These are phyloP conservation scores for Atlantisia rogersi DNA, from an alignment of 2,113 vertebrate genomes.

Conservation along the genomic window DNA sequence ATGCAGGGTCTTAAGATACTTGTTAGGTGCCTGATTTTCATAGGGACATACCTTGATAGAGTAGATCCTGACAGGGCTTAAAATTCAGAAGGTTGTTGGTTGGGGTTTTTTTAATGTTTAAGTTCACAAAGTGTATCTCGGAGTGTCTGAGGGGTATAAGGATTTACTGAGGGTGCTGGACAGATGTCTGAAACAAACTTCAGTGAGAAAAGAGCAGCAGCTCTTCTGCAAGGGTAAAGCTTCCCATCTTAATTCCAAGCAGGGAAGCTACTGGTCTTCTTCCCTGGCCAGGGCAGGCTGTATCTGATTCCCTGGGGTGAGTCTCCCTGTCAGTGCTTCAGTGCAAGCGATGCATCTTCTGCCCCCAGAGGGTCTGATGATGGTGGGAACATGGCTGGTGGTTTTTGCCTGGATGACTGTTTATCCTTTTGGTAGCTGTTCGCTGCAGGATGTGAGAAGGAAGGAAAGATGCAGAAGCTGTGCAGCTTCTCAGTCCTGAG, in stretches of 20 bases:
- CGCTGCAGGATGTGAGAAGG: background rate
- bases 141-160: background rate
- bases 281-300: background rate
- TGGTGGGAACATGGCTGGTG: background rate
- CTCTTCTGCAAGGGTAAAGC: background rate
- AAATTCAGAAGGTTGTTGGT: background rate
- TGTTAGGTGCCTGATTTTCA: background rate
- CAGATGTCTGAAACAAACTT: background rate
- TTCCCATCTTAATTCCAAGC: background rate
- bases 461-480: background rate
- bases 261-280: background rate
- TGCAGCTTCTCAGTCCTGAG: background rate
- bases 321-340: background rate
- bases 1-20: background rate
- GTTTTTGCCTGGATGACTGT: background rate
- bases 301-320: background rate
- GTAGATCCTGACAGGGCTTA: background rate
- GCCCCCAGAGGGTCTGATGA: background rate
- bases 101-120: background rate
- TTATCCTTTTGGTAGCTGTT: background rate
- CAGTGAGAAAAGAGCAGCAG: background rate
- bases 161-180: background rate
- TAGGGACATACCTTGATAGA: background rate
- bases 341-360: background rate
- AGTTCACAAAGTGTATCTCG: background rate